A percentile compares a stretch with the other conserved stretches of the same genome.
Evolutionary conservation across 2,113 vertebrate genomes (phyloP).

Genomic region (Suncus etruscus): DNA sequence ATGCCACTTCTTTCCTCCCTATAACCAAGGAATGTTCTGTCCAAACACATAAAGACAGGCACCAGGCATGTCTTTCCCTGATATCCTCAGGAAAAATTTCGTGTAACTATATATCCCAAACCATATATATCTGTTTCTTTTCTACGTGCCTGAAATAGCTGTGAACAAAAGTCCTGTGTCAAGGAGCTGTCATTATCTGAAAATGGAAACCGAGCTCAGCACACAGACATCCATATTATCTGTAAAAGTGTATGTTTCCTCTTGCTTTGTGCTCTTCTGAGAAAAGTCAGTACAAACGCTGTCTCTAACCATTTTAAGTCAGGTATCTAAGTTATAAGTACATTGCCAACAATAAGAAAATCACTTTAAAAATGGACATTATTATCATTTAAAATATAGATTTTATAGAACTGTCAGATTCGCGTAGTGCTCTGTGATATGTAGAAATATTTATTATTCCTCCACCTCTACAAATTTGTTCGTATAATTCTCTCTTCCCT

Average conservation of each 20-base stretch:
- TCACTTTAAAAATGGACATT: neutral
- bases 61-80: neutral
- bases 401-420: neutral
- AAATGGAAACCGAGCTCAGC: neutral
- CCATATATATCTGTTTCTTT: neutral
- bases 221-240: neutral
- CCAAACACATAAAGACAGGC: neutral
- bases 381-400: neutral
- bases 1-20: neutral
- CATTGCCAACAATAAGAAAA: neutral
- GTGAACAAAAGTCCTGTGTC: neutral
- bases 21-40: neutral
- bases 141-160: neutral
- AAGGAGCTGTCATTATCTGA: neutral
- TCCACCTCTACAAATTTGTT: neutral
- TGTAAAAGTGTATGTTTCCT: neutral
- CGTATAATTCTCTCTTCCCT: neutral
- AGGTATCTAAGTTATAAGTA: constrained; percentile 12
- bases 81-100: neutral
- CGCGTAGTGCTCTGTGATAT: neutral
- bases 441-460: neutral
- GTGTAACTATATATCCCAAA: neutral
- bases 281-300: neutral
- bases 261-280: constrained; percentile 29
- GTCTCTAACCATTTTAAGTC: neutral